phyloP scores from a whole-genome alignment of 2,888 invertebrate species.

The Eupelmus urozonus region DNA sequence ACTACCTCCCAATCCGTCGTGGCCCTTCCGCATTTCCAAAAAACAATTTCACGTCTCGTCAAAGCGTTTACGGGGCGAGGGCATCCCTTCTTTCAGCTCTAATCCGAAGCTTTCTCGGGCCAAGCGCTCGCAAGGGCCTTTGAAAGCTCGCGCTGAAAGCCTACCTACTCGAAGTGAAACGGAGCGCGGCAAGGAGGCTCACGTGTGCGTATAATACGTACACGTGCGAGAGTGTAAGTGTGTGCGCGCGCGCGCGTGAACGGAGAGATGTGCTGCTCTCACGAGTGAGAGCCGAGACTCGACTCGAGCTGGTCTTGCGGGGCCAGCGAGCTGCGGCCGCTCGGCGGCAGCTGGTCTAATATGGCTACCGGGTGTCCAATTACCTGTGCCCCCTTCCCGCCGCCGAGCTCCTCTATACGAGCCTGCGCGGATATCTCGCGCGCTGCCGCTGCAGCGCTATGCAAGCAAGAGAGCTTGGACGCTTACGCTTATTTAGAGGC shows the following conservation, averaged over 20 bases:
- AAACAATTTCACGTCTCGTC: slow-evolving; percentile 22
- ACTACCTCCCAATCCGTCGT: too few species aligned
- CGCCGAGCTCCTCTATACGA: neutral
- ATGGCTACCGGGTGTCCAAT: slow-evolving; percentile 76
- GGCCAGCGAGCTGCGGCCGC: slow-evolving; percentile 47
- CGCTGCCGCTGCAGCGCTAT: neutral
- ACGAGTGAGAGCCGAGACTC: slow-evolving; percentile 49
- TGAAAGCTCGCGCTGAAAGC: neutral
- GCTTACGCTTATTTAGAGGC: too few species aligned
- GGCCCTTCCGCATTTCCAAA: neutral
- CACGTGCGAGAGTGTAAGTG: neutral
- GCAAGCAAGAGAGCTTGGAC: too few species aligned
- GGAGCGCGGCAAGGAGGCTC: slow-evolving; percentile 16
- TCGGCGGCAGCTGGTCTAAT: slow-evolving; percentile 72
- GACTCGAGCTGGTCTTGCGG: slow-evolving; percentile 28
- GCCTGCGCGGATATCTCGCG: neutral
- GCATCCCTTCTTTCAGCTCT: too few species aligned
- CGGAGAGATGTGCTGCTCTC: slow-evolving; percentile 6
- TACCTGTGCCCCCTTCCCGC: slow-evolving; percentile 67
- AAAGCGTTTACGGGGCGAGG: slow-evolving; percentile 17
- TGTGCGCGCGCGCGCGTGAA: neutral
- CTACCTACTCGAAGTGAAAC: neutral
- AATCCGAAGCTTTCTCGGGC: neutral
- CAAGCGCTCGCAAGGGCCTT: neutral
- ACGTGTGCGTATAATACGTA: neutral